phyloP scores from a whole-genome alignment of 2,797 vertebrate species.

The Sebastes steindachneri region DNA sequence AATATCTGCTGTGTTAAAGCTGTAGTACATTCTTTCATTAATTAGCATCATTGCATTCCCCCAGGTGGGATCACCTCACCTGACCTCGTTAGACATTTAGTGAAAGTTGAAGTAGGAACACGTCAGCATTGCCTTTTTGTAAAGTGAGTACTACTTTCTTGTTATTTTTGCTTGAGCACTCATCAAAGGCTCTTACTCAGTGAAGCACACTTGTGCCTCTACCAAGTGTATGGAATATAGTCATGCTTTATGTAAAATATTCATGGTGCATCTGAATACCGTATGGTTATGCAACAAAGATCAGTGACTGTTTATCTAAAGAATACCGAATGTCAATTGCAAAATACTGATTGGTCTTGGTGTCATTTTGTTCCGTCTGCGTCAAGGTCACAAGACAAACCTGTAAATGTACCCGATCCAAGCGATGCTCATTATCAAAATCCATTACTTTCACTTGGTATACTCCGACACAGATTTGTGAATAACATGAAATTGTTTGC shows the following conservation, averaged over 20 bases:
- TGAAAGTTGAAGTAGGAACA: not conserved
- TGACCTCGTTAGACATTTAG: not conserved
- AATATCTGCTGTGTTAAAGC: not conserved
- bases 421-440: not conserved
- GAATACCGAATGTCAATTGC: not conserved
- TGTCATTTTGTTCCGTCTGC: not conserved
- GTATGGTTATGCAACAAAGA: not conserved
- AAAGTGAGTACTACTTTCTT: not conserved
- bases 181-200: conserved; percentile 14
- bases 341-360: not conserved
- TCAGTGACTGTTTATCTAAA: not conserved
- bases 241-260: conserved; percentile 12
- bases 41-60: not conserved
- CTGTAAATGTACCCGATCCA: not conserved
- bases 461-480: not conserved
- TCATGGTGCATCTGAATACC: conserved; percentile 1
- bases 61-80: not conserved
- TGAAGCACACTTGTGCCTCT: not conserved
- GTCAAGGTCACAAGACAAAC: not conserved
- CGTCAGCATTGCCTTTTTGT: not conserved
- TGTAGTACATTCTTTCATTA: not conserved
- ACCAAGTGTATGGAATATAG: not conserved
- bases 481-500: not conserved
- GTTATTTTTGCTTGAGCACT: conserved; percentile 19
- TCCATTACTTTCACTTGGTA: not conserved